phyloP scores from a whole-genome alignment of 2,113 vertebrate genomes.

The Atractosteus spatula region DNA sequence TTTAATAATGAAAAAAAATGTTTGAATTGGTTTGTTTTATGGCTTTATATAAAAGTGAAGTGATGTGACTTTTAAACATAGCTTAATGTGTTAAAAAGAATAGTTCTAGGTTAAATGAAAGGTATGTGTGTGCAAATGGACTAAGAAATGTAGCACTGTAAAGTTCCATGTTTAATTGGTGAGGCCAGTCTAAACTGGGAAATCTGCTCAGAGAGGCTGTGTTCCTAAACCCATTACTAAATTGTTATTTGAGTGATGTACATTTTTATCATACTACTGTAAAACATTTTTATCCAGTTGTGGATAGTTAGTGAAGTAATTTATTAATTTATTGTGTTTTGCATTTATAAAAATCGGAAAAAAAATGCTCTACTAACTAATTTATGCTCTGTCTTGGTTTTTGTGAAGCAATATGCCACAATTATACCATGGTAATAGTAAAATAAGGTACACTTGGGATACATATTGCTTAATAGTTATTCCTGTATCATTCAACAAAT shows the following conservation, averaged over 20 bases:
- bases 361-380: conserved; percentile 63
- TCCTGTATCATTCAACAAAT: conserved; percentile 53
- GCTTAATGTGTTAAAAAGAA: conserved; percentile 60
- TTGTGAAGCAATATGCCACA: conserved; percentile 69
- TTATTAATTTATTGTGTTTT: conserved; percentile 97
- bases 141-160: conserved; percentile 43
- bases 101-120: conserved; percentile 43
- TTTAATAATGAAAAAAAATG: no score
- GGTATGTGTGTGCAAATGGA: conserved; percentile 56
- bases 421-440: conserved; percentile 53
- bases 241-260: conserved; percentile 48
- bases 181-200: conserved; percentile 34
- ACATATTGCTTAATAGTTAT: conserved; percentile 49
- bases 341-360: conserved; percentile 52
- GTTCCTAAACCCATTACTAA: conserved; percentile 30
- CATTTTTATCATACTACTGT: conserved; percentile 65
- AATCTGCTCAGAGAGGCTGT: conserved; percentile 3
- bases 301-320: conserved; percentile 90
- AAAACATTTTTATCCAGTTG: conserved; percentile 74
- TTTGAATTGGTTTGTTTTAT: conserved; percentile 25
- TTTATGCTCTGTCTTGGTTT: conserved; percentile 64
- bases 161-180: conserved; percentile 35
- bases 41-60: conserved; percentile 47
- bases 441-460: conserved; percentile 65
- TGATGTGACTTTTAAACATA: conserved; percentile 24